These are phyloP conservation scores for Tamias sibiricus DNA, from an alignment of 2,113 vertebrate species.

Conservation along the genomic window DNA sequence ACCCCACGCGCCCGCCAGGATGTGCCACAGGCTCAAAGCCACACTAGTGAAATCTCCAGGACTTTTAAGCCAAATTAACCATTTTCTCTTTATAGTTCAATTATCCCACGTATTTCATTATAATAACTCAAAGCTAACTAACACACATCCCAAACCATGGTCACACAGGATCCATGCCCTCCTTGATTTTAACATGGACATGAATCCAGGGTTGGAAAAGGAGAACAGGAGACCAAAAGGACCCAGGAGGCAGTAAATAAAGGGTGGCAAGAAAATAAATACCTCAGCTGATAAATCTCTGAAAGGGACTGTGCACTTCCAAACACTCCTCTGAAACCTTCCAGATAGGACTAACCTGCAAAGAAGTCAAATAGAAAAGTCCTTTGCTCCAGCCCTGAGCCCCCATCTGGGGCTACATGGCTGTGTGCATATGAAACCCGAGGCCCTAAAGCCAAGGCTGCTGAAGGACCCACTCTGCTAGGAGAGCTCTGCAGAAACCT, in stretches of 20 bases:
- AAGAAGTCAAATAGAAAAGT: background rate
- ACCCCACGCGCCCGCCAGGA: background rate
- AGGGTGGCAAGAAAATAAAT: background rate
- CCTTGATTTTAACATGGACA: background rate
- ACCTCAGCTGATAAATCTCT: background rate
- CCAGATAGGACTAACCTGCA: fast-evolving
- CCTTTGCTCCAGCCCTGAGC: fast-evolving
- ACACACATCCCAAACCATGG: background rate
- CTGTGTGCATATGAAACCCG: background rate
- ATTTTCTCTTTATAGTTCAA: background rate
- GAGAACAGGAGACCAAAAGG: background rate
- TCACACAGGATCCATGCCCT: background rate
- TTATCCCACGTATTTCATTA: too few relatives aligned
- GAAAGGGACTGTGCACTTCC: too few relatives aligned
- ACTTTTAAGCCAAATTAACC: too few relatives aligned
- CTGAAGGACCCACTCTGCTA: fast-evolving
- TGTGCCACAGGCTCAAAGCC: background rate
- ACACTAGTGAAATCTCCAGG: background rate
- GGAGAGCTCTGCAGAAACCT: background rate
- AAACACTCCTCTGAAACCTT: background rate
- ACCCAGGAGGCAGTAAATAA: background rate
- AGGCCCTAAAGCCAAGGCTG: background rate
- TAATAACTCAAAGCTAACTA: background rate
- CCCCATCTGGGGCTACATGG: fast-evolving
- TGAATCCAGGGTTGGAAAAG: background rate